Conservation (phyloP, 2,888 invertebrate genomes). For the Cataglyphis rosenhaueri region DNA sequence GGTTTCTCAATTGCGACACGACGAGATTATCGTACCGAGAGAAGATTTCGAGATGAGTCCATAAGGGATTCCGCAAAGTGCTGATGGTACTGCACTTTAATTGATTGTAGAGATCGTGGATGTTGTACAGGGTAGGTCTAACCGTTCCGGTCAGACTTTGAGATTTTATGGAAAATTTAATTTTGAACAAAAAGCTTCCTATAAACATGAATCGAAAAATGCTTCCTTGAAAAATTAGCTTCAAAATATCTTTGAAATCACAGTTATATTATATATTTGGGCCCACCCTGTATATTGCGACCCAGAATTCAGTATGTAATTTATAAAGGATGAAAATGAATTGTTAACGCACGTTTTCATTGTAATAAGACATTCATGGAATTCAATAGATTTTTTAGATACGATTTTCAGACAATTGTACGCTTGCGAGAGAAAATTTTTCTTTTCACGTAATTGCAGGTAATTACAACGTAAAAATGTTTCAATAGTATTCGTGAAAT, state of each 20-base stretch:
- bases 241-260: no score
- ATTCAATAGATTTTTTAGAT: background rate
- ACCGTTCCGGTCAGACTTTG: no score
- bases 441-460: background rate
- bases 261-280: no score
- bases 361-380: background rate
- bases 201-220: no score
- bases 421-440: background rate
- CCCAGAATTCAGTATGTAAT: background rate
- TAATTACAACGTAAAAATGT: background rate
- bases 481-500: background rate
- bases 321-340: background rate
- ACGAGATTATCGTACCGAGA: background rate
- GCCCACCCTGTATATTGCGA: no score
- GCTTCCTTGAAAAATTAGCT: no score
- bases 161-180: no score
- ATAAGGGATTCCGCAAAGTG: background rate
- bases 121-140: background rate
- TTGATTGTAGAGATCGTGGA: no score
- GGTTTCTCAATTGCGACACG: slow-evolving; percentile 8
- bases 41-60: background rate
- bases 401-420: background rate
- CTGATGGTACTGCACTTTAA: background rate
- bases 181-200: no score
- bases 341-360: background rate